Conservation (phyloP, 2,113 vertebrate genomes). For the Alectura lathami region DNA sequence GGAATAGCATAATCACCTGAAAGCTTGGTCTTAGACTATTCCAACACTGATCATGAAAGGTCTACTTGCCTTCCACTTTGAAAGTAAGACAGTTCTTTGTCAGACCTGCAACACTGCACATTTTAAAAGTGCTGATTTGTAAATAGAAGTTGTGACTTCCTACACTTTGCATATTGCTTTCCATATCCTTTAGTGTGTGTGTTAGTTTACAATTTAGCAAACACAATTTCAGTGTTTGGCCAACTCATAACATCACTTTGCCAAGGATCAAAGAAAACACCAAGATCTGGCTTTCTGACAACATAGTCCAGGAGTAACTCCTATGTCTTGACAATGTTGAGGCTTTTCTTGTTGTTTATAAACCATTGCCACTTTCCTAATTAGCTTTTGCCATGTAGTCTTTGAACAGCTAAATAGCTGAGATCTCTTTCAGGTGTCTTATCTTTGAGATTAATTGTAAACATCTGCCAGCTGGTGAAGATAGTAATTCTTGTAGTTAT, state of each 20-base stretch:
- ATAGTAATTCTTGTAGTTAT: background rate
- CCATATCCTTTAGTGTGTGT: background rate
- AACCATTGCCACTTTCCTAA: background rate
- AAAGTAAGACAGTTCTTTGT: background rate
- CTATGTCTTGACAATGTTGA: background rate
- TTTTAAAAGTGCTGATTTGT: background rate
- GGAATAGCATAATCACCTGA: background rate
- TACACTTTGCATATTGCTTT: background rate
- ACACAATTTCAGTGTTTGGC: background rate
- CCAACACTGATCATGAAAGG: background rate
- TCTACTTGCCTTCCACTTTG: background rate
- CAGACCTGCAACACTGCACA: background rate
- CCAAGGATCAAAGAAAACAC: background rate
- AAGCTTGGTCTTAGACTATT: background rate
- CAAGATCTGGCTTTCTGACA: background rate
- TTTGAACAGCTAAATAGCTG: slow-evolving; percentile 18
- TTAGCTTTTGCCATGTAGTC: background rate
- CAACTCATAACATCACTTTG: background rate
- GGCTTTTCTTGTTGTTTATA: background rate
- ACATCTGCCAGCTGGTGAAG: background rate
- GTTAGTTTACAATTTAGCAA: background rate
- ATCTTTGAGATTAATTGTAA: slow-evolving; percentile 6
- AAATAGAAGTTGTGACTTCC: background rate
- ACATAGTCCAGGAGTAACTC: background rate
- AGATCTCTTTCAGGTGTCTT: background rate